Evolutionary conservation across 2,113 vertebrate genomes (phyloP), one percentile per base, ranked within the genome.

Genomic region (Aphyosemion australe): DNA sequence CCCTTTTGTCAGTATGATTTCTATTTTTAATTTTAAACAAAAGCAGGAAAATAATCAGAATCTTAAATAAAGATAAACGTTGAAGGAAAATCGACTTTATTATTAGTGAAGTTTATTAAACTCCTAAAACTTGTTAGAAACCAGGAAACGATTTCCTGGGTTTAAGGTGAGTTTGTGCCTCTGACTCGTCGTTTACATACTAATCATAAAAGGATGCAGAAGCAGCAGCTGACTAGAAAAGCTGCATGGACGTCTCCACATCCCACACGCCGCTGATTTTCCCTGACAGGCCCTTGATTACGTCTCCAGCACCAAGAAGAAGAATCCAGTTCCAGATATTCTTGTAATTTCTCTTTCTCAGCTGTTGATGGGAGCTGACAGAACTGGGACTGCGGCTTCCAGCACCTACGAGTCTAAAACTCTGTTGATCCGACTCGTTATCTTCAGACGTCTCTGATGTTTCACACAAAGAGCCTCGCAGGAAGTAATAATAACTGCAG

Each of bases 341-440:
- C 55, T 32, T 61, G 68, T 81, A 58, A 60, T 66, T 73, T 65
- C 55, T 32, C 53, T 26, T 47, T 52, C 18, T 49, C 7, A 60
- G 8, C n/a, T 0, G 34, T 7, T 80, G 83, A 90, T 84, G 79
- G 18, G 69, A 79, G 65, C 72, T 73, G 86, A 90, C 86, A 83
- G 84, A 88, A 80, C 86, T 84, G 83, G 88, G 84, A 68, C 86
- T 80, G 57, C 37, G 37, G n/a, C 57, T 48, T 49, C 37, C 14
- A 61, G 58, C 63, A 72, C 74, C 74, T 76, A 16, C 19, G 47
- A 69, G 45, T 69, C 58, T 51, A 48, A 42, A 76, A 61, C 80
- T 59, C 72, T n/a, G 47, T 48, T 51, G 31, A 34, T 57, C 45
- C 61, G 1, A 49, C 65, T 73, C 82, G 18, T 82, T 74, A 59